Conservation (phyloP, 2,113 vertebrate species). For the Calonectris borealis region DNA sequence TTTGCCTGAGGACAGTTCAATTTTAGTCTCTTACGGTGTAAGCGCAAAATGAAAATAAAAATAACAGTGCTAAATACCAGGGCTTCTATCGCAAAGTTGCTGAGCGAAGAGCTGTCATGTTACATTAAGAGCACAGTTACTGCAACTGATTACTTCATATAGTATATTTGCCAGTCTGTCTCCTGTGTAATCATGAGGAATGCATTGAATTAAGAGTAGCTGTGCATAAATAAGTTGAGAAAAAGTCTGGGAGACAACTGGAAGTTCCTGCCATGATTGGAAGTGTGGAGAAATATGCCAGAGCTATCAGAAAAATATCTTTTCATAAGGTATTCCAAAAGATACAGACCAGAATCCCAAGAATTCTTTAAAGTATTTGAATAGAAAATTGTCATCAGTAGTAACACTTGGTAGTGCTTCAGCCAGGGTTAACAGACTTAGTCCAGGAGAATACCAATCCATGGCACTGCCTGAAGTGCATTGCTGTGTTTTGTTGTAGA, state of each 20-base stretch:
- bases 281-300: background rate
- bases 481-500: background rate
- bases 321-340: background rate
- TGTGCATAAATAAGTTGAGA: background rate
- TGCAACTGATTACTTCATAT: background rate
- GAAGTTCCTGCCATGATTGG: background rate
- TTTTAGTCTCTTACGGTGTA: background rate
- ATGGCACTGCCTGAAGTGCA: background rate
- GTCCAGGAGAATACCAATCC: background rate
- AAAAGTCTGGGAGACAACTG: background rate
- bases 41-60: constrained; percentile 28
- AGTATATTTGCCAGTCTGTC: constrained; percentile 2
- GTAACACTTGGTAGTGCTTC: background rate
- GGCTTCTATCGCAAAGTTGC: background rate
- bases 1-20: background rate
- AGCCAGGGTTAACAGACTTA: background rate
- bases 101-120: background rate
- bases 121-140: background rate
- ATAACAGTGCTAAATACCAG: background rate
- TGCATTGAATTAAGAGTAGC: background rate
- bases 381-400: background rate
- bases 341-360: background rate
- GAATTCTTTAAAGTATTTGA: background rate
- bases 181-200: background rate
- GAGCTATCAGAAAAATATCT: background rate